Percentiles rank a stretch among this genome's conserved stretches.
Conservation (phyloP, 2,797 vertebrate genomes). For the Gambusia yucatana region DNA sequence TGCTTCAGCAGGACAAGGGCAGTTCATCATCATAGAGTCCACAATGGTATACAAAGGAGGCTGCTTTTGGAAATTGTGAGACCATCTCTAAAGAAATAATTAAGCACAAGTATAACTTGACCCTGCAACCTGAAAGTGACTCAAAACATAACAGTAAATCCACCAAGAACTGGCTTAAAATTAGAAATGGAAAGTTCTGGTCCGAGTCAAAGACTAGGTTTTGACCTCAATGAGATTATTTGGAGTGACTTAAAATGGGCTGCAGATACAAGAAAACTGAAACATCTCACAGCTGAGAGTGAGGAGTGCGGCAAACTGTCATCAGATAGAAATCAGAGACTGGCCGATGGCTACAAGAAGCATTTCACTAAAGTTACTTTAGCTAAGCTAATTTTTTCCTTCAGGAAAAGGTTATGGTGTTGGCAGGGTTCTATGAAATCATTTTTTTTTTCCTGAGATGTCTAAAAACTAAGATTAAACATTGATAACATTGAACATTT, state of each 20-base stretch:
- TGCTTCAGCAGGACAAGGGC: background rate
- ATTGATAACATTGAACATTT: background rate
- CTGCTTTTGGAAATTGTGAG: background rate
- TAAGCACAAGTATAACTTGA: background rate
- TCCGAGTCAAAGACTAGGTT: background rate
- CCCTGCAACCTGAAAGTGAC: background rate
- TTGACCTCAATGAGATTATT: background rate
- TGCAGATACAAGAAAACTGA: background rate
- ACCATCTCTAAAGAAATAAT: background rate
- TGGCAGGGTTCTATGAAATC: background rate
- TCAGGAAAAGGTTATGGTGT: background rate
- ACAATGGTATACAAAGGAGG: background rate
- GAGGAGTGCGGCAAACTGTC: background rate
- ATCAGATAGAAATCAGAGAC: background rate
- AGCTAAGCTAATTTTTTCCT: background rate
- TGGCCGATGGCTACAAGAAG: background rate
- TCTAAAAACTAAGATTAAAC: background rate
- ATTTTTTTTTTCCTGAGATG: background rate
- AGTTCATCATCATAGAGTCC: background rate
- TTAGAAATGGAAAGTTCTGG: background rate
- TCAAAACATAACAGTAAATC: background rate
- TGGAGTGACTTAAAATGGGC: background rate
- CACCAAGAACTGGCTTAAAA: background rate
- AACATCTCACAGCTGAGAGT: background rate
- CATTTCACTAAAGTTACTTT: background rate